phyloP scores from a whole-genome alignment of 2,113 vertebrate species.

The Gnathonemus longibarbis region DNA sequence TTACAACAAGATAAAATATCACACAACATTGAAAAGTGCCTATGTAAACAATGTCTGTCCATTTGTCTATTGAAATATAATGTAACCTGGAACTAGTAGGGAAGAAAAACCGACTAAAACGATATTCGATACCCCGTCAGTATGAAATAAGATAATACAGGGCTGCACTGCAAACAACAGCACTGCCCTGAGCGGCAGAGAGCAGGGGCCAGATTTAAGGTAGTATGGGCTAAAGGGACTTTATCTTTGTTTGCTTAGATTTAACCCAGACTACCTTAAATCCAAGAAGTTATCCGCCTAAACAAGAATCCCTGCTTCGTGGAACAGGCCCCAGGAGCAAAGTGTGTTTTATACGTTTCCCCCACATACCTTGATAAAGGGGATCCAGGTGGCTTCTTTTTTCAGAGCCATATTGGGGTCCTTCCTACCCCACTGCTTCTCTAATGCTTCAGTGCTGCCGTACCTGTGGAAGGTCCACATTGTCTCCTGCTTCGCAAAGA shows the following conservation, averaged over 20 bases:
- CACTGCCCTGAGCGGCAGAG: neutral
- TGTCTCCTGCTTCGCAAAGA: conserved; percentile 59
- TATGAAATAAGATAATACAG: neutral
- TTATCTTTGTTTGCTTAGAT: neutral
- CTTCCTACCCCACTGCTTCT: conserved; percentile 40
- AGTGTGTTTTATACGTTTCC: neutral
- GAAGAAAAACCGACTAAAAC: neutral
- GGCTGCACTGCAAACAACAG: neutral
- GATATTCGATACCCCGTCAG: neutral
- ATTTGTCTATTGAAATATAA: neutral
- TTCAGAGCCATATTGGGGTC: conserved; percentile 45
- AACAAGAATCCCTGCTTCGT: neutral
- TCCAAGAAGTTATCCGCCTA: neutral
- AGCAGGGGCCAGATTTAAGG: neutral
- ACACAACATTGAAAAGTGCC: neutral
- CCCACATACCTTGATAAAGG: conserved; percentile 55
- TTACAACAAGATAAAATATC: neutral
- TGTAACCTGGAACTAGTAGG: neutral
- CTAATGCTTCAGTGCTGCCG: conserved; percentile 34
- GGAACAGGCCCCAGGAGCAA: neutral
- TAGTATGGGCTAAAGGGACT: neutral
- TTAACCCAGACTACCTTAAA: neutral
- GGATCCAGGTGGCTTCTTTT: conserved; percentile 61
- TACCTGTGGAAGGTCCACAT: conserved; percentile 61
- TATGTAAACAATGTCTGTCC: neutral